Conservation (phyloP, 2,797 vertebrate species). For the Acanthurus lineatus region DNA sequence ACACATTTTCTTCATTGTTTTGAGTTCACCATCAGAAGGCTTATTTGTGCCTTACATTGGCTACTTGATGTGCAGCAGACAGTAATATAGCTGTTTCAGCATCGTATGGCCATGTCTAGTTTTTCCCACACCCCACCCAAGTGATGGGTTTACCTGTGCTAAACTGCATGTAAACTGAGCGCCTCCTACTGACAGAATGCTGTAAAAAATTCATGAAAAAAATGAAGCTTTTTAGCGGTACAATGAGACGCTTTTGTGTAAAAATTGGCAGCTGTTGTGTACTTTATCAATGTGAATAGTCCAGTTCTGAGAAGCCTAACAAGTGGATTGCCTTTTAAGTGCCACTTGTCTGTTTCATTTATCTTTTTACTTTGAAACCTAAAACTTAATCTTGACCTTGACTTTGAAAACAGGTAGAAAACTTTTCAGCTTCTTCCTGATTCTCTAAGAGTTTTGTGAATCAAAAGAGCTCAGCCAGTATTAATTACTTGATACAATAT, state of each 20-base stretch:
- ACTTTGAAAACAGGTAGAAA: not conserved
- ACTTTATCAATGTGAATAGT: not conserved
- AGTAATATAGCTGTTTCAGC: no score
- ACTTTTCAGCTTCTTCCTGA: not conserved
- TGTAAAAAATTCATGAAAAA: no score
- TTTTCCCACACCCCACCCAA: no score
- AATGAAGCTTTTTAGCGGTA: not conserved
- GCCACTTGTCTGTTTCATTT: not conserved
- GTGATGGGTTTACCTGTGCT: not conserved
- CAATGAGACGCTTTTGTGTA: not conserved
- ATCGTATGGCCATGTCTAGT: no score
- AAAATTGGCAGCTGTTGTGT: not conserved
- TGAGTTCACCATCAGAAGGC: no score
- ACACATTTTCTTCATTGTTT: no score
- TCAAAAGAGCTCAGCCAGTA: not conserved
- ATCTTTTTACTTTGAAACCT: not conserved
- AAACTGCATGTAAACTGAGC: not conserved
- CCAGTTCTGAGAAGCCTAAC: not conserved
- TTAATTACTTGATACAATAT: not conserved
- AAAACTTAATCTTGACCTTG: not conserved
- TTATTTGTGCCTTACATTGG: no score
- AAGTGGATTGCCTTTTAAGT: not conserved
- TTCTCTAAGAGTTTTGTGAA: not conserved
- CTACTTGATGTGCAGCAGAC: no score
- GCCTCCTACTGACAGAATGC: not conserved